Evolutionary conservation across 2,113 vertebrate genomes (phyloP).

Genomic region (Chamaetylas fuelleborni): DNA sequence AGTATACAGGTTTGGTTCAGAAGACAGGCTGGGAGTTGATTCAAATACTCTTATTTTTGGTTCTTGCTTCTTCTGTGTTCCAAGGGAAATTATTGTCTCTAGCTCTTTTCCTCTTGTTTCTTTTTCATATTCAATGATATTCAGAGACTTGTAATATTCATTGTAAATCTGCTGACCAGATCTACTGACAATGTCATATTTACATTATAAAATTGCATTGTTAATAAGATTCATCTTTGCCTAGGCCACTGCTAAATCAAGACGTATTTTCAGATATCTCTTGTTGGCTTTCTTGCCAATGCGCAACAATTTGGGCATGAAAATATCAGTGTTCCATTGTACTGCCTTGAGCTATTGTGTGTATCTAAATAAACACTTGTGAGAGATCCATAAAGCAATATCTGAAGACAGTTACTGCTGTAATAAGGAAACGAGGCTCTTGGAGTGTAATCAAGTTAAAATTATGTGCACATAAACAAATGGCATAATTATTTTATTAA

Average conservation of each 20-base stretch:
- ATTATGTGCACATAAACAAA: not conserved
- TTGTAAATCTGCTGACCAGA: not conserved
- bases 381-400: not conserved
- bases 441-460: conserved; percentile 24
- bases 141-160: not conserved
- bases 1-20: not conserved
- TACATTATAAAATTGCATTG: not conserved
- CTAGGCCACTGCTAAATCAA: not conserved
- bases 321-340: not conserved
- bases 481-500: conserved; percentile 30
- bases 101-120: not conserved
- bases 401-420: not conserved
- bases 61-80: not conserved
- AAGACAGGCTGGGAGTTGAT: not conserved
- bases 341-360: not conserved
- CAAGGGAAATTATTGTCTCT: not conserved
- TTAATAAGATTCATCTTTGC: not conserved
- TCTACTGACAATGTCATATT: not conserved
- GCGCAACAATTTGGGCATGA: not conserved
- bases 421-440: not conserved
- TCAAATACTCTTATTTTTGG: not conserved
- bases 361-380: not conserved
- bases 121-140: not conserved
- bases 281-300: not conserved
- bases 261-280: not conserved